Evolutionary conservation across 2,113 vertebrate genomes (phyloP).

Genomic region (Corvus cornix): DNA sequence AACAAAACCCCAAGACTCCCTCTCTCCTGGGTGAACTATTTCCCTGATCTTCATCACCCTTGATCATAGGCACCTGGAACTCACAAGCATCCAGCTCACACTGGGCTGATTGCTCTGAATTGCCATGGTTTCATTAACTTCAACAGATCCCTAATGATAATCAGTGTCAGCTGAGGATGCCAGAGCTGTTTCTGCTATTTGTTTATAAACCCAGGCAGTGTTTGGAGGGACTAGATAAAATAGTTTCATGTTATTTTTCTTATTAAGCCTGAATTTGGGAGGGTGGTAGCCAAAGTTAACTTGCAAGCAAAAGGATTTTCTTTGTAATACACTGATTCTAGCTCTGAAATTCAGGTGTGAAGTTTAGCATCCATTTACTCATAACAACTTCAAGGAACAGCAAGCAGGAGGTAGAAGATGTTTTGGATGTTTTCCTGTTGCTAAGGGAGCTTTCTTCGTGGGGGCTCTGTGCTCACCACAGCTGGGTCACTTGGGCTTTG

Average conservation of each 20-base stretch:
- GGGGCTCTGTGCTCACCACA: constrained; percentile 6
- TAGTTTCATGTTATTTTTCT: neutral
- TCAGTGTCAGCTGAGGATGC: neutral
- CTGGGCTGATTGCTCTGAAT: neutral
- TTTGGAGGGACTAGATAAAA: neutral
- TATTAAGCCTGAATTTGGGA: neutral
- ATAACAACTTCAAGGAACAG: constrained; percentile 37
- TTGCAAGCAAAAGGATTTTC: constrained; percentile 30
- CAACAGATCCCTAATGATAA: neutral
- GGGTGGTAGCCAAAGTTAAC: neutral
- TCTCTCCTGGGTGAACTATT: neutral
- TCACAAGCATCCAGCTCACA: neutral
- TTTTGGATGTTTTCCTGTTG: constrained; percentile 57
- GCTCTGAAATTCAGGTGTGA: constrained; percentile 37
- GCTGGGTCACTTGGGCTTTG: constrained; percentile 46
- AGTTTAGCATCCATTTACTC: constrained; percentile 33
- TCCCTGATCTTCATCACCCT: neutral
- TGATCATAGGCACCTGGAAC: neutral
- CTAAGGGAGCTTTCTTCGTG: constrained; percentile 46
- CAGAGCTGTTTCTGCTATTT: neutral
- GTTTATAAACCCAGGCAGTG: neutral
- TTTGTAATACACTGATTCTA: neutral
- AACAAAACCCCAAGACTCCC: accelerated
- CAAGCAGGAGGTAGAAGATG: constrained; percentile 15
- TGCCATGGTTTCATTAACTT: neutral